A percentile compares a stretch with the other conserved stretches of the same genome.
Evolutionary conservation across 2,113 vertebrate species (phyloP).

Genomic region (Bolborhynchus lineola): DNA sequence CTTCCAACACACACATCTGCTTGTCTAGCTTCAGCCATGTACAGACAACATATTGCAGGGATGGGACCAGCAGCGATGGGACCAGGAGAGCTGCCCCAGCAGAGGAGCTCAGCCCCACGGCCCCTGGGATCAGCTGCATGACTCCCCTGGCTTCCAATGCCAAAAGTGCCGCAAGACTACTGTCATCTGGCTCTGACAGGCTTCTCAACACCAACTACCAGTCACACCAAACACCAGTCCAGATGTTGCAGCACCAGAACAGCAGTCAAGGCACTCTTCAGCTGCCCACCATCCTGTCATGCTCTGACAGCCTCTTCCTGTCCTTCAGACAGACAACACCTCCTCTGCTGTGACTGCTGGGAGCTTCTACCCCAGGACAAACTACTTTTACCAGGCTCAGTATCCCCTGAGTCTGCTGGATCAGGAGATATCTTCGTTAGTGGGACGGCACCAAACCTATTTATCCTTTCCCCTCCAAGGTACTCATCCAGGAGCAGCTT

Average conservation of each 20-base stretch:
- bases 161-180: neutral
- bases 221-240: neutral
- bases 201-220: neutral
- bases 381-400: neutral
- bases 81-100: neutral
- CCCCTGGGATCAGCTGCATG: neutral
- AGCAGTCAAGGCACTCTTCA: accelerated
- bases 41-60: neutral
- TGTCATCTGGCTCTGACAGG: accelerated
- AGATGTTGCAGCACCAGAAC: neutral
- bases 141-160: neutral
- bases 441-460: accelerated
- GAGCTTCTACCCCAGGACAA: neutral
- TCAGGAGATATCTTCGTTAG: neutral
- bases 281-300: neutral
- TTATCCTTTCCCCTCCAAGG: neutral
- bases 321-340: neutral
- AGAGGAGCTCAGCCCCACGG: accelerated
- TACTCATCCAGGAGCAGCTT: neutral
- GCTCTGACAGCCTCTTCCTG: neutral
- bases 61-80: neutral
- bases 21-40: neutral
- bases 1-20: neutral
- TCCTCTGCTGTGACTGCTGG: neutral
- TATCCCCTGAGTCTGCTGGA: accelerated